These are phyloP conservation scores for Telmatochromis sp. DNA, from an alignment of 2,113 vertebrate species.

Conservation along the genomic window DNA sequence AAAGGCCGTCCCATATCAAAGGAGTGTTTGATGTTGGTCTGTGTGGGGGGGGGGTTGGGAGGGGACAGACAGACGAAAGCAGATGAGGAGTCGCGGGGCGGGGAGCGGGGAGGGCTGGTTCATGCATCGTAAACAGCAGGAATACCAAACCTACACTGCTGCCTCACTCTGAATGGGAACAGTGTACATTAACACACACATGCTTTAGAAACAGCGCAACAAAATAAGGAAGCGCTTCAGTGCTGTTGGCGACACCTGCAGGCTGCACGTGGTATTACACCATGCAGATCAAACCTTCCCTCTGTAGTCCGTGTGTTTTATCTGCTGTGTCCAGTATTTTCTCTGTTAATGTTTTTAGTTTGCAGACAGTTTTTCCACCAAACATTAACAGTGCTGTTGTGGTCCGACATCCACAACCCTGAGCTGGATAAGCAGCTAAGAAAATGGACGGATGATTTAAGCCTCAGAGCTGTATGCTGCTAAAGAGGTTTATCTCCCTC, in stretches of 20 bases:
- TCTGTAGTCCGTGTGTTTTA: rapidly evolving
- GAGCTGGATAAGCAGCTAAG: not conserved
- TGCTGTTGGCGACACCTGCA: not conserved
- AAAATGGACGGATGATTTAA: not conserved
- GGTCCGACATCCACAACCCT: not conserved
- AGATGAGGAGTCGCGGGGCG: not conserved
- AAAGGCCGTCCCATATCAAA: conserved; percentile 35
- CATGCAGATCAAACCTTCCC: rapidly evolving
- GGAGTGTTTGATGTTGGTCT: conserved; percentile 34
- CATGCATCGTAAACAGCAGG: conserved; percentile 14
- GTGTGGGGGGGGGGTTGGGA: not conserved
- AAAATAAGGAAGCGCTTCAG: not conserved
- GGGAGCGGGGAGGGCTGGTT: not conserved
- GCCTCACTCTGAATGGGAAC: not conserved
- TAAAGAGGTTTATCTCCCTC: not conserved
- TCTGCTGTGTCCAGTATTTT: rapidly evolving
- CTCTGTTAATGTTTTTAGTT: not conserved
- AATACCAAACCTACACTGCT: conserved; percentile 13
- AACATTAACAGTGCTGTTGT: rapidly evolving
- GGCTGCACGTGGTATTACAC: not conserved
- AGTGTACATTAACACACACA: conserved; percentile 4
- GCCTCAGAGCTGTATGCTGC: rapidly evolving
- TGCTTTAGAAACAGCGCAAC: not conserved
- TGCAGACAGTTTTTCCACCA: not conserved
- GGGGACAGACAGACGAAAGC: not conserved